A percentile compares a stretch with the other conserved stretches of the same genome.
Evolutionary conservation across 1,140 invertebrate genomes (phyloP).

Genomic region (Andricus grossulariae): DNA sequence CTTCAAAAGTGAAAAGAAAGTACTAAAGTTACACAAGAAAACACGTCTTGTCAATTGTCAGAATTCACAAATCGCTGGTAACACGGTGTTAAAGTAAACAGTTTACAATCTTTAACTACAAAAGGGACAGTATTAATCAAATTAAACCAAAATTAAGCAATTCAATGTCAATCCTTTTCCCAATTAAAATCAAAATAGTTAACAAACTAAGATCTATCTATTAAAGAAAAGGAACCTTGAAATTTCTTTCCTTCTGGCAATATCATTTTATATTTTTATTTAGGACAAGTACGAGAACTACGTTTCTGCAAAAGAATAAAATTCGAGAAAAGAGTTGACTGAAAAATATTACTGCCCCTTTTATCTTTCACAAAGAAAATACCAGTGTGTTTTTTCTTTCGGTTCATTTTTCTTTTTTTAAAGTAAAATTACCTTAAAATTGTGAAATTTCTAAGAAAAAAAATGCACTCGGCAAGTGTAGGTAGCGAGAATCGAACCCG

Average conservation of each 20-base stretch:
- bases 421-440: too few species aligned
- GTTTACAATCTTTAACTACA: background rate
- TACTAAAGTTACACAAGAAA: slow-evolving; percentile 48
- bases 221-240: too few species aligned
- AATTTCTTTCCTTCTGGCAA: too few species aligned
- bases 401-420: too few species aligned
- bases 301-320: background rate
- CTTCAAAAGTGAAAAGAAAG: slow-evolving; percentile 57
- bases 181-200: background rate
- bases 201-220: background rate
- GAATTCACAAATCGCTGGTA: slow-evolving; percentile 44
- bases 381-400: too few species aligned
- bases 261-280: background rate
- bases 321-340: background rate
- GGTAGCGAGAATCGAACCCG: too few species aligned
- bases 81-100: slow-evolving; percentile 36
- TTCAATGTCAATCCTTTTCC: background rate
- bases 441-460: too few species aligned
- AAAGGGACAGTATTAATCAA: background rate
- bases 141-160: background rate
- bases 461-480: too few species aligned
- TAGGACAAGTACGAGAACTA: slow-evolving; percentile 1
- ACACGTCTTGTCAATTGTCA: slow-evolving; percentile 32
- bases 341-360: background rate
- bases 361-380: too few species aligned